Percentiles rank a stretch among this genome's conserved stretches.
phyloP scores from a whole-genome alignment of 2,888 invertebrate species.

The Gisinianus flammeolus region DNA sequence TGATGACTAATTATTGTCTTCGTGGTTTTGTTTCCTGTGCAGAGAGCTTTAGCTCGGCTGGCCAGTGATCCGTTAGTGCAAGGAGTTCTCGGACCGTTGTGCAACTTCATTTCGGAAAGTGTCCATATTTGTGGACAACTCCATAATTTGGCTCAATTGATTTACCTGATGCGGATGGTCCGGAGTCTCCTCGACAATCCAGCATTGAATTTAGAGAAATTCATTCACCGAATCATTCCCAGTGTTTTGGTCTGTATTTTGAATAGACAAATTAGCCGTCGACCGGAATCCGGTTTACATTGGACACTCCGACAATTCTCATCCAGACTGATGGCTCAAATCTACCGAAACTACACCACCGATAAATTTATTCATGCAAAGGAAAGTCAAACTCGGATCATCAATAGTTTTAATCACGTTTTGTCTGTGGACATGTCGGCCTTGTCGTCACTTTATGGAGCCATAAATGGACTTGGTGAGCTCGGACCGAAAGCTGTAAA shows the following conservation, averaged over 20 bases:
- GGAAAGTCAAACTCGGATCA: constrained; percentile 92
- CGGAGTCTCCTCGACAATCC: constrained; percentile 95
- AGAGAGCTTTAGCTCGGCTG: constrained; percentile 90
- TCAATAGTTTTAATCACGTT: constrained; percentile 72
- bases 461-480: constrained; percentile 71
- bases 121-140: constrained; percentile 98
- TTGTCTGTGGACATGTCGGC: constrained; percentile 75
- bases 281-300: constrained; percentile 97
- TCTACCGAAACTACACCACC: constrained; percentile 96
- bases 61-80: constrained; percentile 95
- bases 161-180: constrained; percentile 98
- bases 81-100: constrained; percentile 96
- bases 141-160: constrained; percentile 93
- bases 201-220: constrained; percentile 96
- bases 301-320: constrained; percentile 98
- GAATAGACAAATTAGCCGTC: constrained; percentile 89
- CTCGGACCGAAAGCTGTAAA: constrained; percentile 88
- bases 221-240: constrained; percentile 95
- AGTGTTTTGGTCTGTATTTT: constrained; percentile 97
- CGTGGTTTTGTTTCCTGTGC: no score
- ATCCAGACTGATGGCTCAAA: constrained; percentile 88
- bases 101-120: constrained; percentile 96
- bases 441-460: constrained; percentile 81
- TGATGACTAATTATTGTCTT: neutral
- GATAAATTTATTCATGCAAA: no score